A percentile compares a stretch with the other conserved stretches of the same genome.
Conservation (phyloP, 2,113 vertebrate genomes). For the Athene cunicularia region DNA sequence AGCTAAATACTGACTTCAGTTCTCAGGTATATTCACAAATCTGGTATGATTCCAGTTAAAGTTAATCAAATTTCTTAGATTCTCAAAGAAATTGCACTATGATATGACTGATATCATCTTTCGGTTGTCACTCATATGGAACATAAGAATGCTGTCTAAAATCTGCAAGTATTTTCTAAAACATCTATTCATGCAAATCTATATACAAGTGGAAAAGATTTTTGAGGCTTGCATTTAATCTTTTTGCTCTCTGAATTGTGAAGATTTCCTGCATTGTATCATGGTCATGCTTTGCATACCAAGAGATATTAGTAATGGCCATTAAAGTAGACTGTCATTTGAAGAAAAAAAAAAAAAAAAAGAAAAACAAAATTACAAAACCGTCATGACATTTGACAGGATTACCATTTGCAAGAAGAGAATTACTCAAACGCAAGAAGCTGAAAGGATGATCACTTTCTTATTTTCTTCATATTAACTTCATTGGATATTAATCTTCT, state of each 20-base stretch:
- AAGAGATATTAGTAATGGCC: neutral
- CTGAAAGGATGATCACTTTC: neutral
- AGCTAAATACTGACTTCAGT: neutral
- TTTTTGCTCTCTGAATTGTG: neutral
- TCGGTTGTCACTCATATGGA: neutral
- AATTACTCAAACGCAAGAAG: neutral
- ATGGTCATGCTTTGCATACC: constrained; percentile 15
- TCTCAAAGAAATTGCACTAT: neutral
- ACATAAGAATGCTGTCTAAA: neutral
- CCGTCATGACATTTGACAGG: neutral
- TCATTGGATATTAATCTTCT: neutral
- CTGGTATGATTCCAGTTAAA: neutral
- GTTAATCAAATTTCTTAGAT: neutral
- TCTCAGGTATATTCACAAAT: neutral
- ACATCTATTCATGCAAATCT: neutral
- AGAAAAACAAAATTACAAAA: neutral
- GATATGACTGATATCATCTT: neutral
- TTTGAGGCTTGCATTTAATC: neutral
- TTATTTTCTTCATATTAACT: neutral
- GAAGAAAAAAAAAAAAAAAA: neutral
- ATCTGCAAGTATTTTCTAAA: neutral
- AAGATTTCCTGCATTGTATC: constrained; percentile 25
- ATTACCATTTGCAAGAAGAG: neutral
- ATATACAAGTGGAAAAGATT: neutral
- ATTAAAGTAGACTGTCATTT: neutral